Evolutionary conservation across 2,888 invertebrate genomes (phyloP).

Genomic region (Calameuta pallipes): DNA sequence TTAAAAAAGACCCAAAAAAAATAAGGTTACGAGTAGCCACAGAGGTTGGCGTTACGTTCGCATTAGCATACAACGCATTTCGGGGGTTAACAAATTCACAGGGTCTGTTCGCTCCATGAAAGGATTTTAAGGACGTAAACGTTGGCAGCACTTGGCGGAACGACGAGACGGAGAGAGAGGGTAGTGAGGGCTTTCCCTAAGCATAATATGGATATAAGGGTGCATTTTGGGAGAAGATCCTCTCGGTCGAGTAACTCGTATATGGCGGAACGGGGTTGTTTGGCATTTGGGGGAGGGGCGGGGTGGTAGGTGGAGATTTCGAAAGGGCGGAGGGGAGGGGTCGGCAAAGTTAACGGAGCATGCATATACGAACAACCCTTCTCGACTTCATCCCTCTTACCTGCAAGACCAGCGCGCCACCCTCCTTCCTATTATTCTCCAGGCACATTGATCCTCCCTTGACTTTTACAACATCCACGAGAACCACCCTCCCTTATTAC

Average conservation of each 20-base stretch:
- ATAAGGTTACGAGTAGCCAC: background rate
- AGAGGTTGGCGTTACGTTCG: background rate
- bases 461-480: no score
- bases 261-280: conserved; percentile 12
- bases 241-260: conserved; percentile 25
- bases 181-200: background rate
- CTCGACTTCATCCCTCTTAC: conserved; percentile 18
- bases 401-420: no score
- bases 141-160: background rate
- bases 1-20: no score
- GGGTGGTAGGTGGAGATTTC: conserved; percentile 22
- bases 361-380: conserved; percentile 41
- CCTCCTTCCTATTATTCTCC: no score
- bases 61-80: background rate
- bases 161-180: no score
- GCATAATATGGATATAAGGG: conserved; percentile 21
- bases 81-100: background rate
- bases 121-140: background rate
- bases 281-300: conserved; percentile 18
- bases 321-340: conserved; percentile 39
- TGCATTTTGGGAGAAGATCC: conserved; percentile 38
- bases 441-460: no score
- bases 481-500: no score
- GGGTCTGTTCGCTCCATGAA: background rate
- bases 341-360: conserved; percentile 47